Conservation (phyloP, 2,888 invertebrate genomes). For the Stomorhina lunata region DNA sequence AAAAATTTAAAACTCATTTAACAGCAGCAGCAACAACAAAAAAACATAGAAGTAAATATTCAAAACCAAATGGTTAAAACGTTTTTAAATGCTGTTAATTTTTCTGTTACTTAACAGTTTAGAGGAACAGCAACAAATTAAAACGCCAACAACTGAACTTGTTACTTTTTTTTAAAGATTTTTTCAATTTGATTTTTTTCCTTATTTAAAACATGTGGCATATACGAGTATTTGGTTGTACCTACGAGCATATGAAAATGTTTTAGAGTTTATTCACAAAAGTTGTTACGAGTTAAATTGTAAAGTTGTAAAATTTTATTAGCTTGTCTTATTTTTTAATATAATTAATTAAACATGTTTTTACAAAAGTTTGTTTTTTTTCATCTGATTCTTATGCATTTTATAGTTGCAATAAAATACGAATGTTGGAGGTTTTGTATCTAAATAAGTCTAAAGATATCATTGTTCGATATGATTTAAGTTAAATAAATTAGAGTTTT, state of each 20-base stretch:
- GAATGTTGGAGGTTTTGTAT: slow-evolving; percentile 3
- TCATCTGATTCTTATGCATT: background rate
- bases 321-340: slow-evolving; percentile 56
- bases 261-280: background rate
- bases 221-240: background rate
- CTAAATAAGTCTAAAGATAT: slow-evolving; percentile 44
- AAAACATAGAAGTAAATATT: background rate
- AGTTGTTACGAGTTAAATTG: slow-evolving; percentile 43
- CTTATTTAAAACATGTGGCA: slow-evolving; percentile 40
- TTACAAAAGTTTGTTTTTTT: background rate
- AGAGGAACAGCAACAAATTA: slow-evolving; percentile 7
- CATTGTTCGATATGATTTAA: slow-evolving; percentile 52
- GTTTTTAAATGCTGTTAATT: background rate
- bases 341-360: slow-evolving; percentile 63
- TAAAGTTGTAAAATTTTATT: slow-evolving; percentile 62
- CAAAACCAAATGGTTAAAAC: background rate
- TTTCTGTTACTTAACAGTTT: background rate
- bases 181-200: background rate
- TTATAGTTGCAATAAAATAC: slow-evolving; percentile 7
- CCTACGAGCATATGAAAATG: too few species aligned
- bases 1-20: slow-evolving; percentile 14
- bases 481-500: slow-evolving; percentile 38
- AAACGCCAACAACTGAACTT: slow-evolving; percentile 39
- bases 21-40: background rate
- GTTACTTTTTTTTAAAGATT: slow-evolving; percentile 12